These are phyloP conservation scores for Rapana venosa DNA, from an alignment of 2,888 invertebrate species.

Conservation along the genomic window DNA sequence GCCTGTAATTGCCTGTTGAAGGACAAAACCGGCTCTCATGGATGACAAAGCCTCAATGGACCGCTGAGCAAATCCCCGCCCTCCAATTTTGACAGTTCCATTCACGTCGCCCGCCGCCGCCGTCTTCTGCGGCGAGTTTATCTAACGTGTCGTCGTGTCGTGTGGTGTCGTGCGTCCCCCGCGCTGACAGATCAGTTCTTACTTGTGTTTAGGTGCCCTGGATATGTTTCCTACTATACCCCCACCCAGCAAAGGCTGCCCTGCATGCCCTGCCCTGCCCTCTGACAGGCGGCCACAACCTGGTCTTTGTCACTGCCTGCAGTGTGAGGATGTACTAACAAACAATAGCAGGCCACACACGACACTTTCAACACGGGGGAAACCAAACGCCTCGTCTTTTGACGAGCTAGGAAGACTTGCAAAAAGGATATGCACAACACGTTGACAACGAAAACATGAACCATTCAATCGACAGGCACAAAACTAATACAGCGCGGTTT, in stretches of 20 bases:
- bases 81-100: constrained; percentile 37
- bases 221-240: neutral
- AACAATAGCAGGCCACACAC: neutral
- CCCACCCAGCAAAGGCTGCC: neutral
- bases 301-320: constrained; percentile 5
- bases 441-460: no score
- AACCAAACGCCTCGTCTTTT: no score
- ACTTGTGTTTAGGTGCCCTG: neutral
- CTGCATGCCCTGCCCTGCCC: no score
- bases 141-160: constrained; percentile 10
- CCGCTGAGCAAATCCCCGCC: constrained; percentile 17
- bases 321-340: neutral
- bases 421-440: no score
- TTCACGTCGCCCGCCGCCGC: neutral
- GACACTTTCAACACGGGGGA: neutral
- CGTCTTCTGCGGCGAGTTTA: neutral
- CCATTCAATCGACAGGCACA: no score
- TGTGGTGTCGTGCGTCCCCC: neutral
- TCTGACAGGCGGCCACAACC: neutral
- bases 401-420: no score
- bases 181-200: neutral
- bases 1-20: neutral
- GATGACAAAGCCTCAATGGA: constrained; percentile 4
- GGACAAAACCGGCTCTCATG: constrained; percentile 32
- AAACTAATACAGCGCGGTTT: no score